Evolutionary conservation across 1,140 invertebrate species (phyloP).

Genomic region (Micrasema longulum): DNA sequence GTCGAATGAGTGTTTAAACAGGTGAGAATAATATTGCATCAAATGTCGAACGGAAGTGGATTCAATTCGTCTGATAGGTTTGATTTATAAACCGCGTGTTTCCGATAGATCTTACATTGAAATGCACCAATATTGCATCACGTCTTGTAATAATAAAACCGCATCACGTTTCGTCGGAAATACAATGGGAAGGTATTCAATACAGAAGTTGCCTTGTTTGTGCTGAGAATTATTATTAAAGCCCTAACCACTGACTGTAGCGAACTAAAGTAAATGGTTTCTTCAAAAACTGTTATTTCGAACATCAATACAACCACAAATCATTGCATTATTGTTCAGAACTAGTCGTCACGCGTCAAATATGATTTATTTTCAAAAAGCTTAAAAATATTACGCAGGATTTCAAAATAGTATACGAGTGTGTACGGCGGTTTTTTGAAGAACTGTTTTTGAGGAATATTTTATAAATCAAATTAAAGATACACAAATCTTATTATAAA

Average conservation of each 20-base stretch:
- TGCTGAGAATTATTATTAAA: not conserved
- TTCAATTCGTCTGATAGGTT: too few species aligned
- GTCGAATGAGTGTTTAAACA: too few species aligned
- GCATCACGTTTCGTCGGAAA: slow-evolving; percentile 29
- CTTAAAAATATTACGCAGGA: too few species aligned
- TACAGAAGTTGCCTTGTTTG: not conserved
- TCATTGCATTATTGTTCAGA: slow-evolving; percentile 3
- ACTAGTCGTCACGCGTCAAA: not conserved
- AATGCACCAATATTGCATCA: slow-evolving; percentile 14
- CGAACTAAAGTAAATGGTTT: slow-evolving; percentile 28
- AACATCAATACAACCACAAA: not conserved
- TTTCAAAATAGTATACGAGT: too few species aligned
- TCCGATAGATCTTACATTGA: not conserved
- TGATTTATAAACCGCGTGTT: too few species aligned
- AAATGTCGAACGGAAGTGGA: slow-evolving; percentile 3
- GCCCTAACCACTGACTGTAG: not conserved
- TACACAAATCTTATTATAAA: too few species aligned
- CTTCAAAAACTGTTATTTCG: slow-evolving; percentile 1
- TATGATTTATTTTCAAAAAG: not conserved
- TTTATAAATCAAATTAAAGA: too few species aligned
- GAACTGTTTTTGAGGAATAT: too few species aligned
- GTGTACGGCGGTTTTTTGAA: too few species aligned
- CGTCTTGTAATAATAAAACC: slow-evolving; percentile 13
- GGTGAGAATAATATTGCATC: not conserved
- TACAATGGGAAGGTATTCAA: slow-evolving; percentile 34